phyloP scores from a whole-genome alignment of 2,797 vertebrate species.

The Falco berigora region DNA sequence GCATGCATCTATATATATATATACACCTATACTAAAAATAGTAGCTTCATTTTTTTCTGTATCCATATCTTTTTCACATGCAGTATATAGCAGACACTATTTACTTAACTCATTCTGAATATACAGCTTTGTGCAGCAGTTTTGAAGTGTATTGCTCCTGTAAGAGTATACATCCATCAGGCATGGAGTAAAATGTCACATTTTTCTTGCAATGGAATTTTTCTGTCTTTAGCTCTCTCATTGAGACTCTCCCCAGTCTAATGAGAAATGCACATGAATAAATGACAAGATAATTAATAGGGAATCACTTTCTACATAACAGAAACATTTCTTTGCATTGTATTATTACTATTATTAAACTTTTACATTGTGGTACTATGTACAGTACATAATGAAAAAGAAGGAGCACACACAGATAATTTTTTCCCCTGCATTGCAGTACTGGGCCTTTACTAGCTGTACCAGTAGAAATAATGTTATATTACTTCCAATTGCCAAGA shows the following conservation, averaged over 20 bases:
- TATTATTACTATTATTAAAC: background rate
- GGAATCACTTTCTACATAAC: background rate
- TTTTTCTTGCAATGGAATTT: background rate
- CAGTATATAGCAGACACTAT: background rate
- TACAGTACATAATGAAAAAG: background rate
- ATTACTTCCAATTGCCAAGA: background rate
- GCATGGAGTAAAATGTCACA: background rate
- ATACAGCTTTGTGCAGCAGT: background rate
- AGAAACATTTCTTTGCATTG: background rate
- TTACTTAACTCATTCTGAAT: background rate
- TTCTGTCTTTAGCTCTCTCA: background rate
- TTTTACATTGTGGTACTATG: background rate
- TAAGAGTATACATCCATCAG: background rate
- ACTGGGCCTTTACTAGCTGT: background rate
- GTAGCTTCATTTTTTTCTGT: background rate
- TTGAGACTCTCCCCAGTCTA: background rate
- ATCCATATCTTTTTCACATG: background rate
- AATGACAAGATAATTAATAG: background rate
- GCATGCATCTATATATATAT: background rate
- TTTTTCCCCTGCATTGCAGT: background rate
- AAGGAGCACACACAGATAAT: background rate
- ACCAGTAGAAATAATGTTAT: background rate
- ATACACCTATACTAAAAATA: background rate
- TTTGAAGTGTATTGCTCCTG: background rate
- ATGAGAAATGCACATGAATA: background rate